A percentile compares a stretch with the other conserved stretches of the same genome.
Conservation (phyloP, 1,140 invertebrate species). For the Anthonomus grandis region DNA sequence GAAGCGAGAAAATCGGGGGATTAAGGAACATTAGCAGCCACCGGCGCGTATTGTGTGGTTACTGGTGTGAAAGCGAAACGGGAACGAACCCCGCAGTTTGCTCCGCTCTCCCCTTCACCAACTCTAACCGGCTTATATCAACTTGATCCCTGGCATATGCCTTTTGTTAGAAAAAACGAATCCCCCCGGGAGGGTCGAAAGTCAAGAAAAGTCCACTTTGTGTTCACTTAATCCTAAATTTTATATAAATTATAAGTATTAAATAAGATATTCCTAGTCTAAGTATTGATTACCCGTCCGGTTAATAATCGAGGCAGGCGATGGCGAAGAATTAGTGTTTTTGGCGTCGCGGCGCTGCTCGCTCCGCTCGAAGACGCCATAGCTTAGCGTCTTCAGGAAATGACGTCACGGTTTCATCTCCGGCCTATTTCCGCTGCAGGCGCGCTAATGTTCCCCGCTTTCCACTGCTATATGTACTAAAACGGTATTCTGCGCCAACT, state of each 20-base stretch:
- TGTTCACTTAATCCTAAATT: too few species aligned
- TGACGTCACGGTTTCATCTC: constrained; percentile 52
- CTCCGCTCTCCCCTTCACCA: constrained; percentile 1
- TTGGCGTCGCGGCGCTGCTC: constrained; percentile 19
- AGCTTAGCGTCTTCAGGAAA: constrained; percentile 47
- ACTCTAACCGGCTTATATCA: constrained; percentile 25
- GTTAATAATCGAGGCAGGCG: constrained; percentile 20
- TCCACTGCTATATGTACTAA: too few species aligned
- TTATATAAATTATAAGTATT: too few species aligned
- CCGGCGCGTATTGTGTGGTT: constrained; percentile 26
- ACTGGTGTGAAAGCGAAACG: constrained; percentile 25
- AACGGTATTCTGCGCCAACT: too few species aligned
- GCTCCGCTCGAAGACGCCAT: constrained; percentile 33
- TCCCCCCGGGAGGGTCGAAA: constrained; percentile 3
- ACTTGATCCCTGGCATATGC: constrained; percentile 26
- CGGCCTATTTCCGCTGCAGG: constrained; percentile 49
- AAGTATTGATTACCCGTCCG: constrained; percentile 32
- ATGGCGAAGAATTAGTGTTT: constrained; percentile 25
- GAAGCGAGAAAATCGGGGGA: constrained; percentile 22
- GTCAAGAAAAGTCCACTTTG: constrained; percentile 14
- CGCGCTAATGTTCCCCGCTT: constrained; percentile 46
- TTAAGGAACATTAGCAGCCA: constrained; percentile 27
- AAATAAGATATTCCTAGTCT: too few species aligned
- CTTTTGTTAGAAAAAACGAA: constrained; percentile 21
- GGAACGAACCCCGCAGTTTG: background rate